These are phyloP conservation scores for Priapulus caudatus DNA, from an alignment of 2,888 invertebrate species.

Conservation along the genomic window DNA sequence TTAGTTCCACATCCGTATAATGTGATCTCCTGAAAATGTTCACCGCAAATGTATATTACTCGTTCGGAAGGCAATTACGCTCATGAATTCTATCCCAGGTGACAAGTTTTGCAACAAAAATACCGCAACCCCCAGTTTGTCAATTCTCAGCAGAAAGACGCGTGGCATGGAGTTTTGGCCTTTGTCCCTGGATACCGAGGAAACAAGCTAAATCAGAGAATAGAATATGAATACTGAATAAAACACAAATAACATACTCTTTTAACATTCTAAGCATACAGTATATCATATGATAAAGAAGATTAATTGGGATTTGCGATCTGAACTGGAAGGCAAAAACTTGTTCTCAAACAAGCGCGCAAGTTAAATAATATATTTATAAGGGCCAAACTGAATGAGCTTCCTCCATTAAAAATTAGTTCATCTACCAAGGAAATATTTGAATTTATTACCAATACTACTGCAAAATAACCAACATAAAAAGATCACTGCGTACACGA, in stretches of 20 bases:
- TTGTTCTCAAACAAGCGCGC: too few relatives aligned
- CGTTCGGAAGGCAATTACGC: constrained; percentile 35
- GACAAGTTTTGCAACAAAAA: constrained; percentile 40
- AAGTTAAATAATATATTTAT: too few relatives aligned
- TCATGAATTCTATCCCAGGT: constrained; percentile 35
- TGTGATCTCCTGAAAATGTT: constrained; percentile 30
- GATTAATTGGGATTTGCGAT: too few relatives aligned
- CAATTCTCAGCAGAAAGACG: constrained; percentile 32
- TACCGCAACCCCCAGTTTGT: constrained; percentile 36
- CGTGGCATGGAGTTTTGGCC: constrained; percentile 40
- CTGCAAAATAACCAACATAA: neutral
- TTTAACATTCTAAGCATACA: too few relatives aligned
- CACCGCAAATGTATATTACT: too few relatives aligned
- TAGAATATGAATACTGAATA: constrained; percentile 17
- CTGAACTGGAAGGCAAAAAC: too few relatives aligned
- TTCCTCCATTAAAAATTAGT: too few relatives aligned
- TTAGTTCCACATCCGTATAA: constrained; percentile 25
- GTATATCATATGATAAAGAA: too few relatives aligned
- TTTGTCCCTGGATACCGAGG: constrained; percentile 40
- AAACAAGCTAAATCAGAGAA: constrained; percentile 31
- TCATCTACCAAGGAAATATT: too few relatives aligned
- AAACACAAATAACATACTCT: constrained; percentile 11
- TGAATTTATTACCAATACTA: neutral
- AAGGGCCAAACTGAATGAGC: too few relatives aligned
- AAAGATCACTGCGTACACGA: constrained; percentile 25